phyloP scores from a whole-genome alignment of 2,113 vertebrate species.

The Ardeotis arabs region DNA sequence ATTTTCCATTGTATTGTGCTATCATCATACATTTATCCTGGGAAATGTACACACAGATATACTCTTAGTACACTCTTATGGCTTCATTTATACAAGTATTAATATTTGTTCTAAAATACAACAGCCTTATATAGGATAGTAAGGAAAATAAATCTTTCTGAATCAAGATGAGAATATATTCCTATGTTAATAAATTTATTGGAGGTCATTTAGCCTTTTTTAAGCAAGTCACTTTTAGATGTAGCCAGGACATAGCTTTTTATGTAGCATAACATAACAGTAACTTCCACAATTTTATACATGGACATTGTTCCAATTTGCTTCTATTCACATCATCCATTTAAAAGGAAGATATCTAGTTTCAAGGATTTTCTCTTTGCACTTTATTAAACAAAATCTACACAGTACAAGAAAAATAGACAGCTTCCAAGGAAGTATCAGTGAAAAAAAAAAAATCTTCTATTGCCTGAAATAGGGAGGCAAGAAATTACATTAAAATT shows the following conservation, averaged over 20 bases:
- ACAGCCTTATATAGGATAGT: not conserved
- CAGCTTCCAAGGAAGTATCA: constrained; percentile 21
- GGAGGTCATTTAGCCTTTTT: constrained; percentile 5
- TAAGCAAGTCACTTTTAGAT: constrained; percentile 24
- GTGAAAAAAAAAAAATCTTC: not conserved
- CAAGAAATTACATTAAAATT: constrained; percentile 61
- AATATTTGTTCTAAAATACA: constrained; percentile 45
- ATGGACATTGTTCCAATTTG: not conserved
- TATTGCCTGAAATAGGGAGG: constrained; percentile 61
- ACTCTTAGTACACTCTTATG: not conserved
- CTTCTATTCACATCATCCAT: not conserved
- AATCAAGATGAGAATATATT: constrained; percentile 27
- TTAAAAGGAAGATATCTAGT: constrained; percentile 37
- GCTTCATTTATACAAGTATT: constrained; percentile 39
- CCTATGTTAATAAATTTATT: constrained; percentile 25
- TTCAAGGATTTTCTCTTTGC: not conserved
- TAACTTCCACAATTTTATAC: not conserved
- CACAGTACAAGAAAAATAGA: not conserved
- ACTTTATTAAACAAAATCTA: constrained; percentile 48
- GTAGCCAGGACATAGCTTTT: constrained; percentile 18
- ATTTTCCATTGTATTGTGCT: not conserved
- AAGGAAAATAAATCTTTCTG: constrained; percentile 30
- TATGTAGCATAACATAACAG: constrained; percentile 15
- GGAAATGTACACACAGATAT: constrained; percentile 17
- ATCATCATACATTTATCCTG: not conserved